Percentiles rank a stretch among this genome's conserved stretches.
phyloP scores from a whole-genome alignment of 2,797 vertebrate genomes.

The Otolemur crassicaudatus region DNA sequence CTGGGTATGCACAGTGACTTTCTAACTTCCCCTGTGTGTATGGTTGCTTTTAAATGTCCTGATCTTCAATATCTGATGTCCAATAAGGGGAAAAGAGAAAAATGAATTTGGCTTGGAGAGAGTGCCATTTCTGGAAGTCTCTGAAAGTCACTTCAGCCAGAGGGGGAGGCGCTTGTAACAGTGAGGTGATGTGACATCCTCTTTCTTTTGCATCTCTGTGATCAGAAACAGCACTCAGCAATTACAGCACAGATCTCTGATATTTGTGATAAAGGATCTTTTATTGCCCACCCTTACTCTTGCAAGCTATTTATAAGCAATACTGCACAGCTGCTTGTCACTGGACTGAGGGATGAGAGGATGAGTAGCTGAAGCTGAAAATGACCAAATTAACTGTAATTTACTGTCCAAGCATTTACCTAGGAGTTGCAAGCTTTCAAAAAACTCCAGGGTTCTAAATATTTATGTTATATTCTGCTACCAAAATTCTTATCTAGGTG shows the following conservation, averaged over 20 bases:
- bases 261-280: not conserved
- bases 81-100: not conserved
- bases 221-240: not conserved
- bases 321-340: not conserved
- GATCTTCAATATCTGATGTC: not conserved
- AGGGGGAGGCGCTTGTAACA: not conserved
- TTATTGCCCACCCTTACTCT: not conserved
- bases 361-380: not conserved
- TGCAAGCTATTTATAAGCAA: not conserved
- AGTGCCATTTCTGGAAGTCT: not conserved
- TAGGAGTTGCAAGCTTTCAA: not conserved
- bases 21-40: not conserved
- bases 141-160: not conserved
- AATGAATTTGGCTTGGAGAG: not conserved
- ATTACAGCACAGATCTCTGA: not conserved
- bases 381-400: not conserved
- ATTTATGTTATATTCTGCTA: not conserved
- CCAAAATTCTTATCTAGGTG: not conserved
- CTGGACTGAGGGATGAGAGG: not conserved
- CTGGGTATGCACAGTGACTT: not conserved
- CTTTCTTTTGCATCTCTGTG: not conserved
- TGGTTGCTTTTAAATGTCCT: not conserved
- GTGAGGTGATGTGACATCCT: not conserved
- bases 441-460: not conserved
- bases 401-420: not conserved